Base-by-base conservation (phyloP, 2,797 vertebrate species). In the Leptatherina wallacei region DNA sequence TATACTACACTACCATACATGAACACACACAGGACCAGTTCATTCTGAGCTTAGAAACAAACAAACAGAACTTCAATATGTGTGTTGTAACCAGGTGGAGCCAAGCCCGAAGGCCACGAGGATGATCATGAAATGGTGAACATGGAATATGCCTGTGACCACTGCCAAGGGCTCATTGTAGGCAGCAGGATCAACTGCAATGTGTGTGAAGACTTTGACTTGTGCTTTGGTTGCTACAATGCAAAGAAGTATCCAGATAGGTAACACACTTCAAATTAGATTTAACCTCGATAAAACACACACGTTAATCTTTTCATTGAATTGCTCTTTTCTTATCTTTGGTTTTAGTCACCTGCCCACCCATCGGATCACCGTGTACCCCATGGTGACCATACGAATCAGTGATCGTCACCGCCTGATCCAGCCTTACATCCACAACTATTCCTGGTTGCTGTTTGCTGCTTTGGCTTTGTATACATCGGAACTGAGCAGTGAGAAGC, bases 121-220 rank as follows among this genome's bases (percentile, higher is more conserved):
- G 97, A 98, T 49, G 96, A 96, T 79, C 98, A 99, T 14, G 97
- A 98, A 89, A 98, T 99, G 98, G 97, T 99, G 67, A 98, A 97
- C 91, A 98, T 99, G 97, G 98, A 99, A 40, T 98, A 97, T 3
- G 96, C 96, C 57, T 99, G 98, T 60, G 96, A 98, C 90, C 96
- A 98, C 77, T 99, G 98, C 83, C 97, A 96, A 81, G 98, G 97
- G 22, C 96, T 99, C 72, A 98, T 99, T 47, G 96, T 99, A 11
- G 98, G 98, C 86, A 96, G 96, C 78, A 95, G 98, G 69, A 97
- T 99, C 91, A 97, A 98, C 89, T 99, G 98, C 85, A 97, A 96
- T 0, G 96, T 97, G 22, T 99, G 98, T 9, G 96, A 99, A 71
- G 98, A 99, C 93, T 99, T 99, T 69, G 97, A 99, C 85, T 94